Evolutionary conservation across 2,797 vertebrate species (phyloP).

Genomic region (Delichon dasypus): DNA sequence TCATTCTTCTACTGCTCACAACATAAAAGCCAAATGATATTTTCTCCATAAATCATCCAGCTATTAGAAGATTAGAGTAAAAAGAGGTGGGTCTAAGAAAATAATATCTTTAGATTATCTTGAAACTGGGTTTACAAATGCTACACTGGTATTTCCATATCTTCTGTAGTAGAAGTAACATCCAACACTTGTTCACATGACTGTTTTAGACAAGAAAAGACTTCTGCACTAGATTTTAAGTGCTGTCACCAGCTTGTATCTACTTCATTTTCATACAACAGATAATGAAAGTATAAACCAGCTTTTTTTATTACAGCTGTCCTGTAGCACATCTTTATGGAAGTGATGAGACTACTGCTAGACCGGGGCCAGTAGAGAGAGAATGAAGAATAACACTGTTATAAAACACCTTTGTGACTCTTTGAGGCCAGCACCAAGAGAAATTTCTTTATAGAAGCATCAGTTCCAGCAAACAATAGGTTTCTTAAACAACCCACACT

Average conservation of each 20-base stretch:
- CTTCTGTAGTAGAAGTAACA: not conserved
- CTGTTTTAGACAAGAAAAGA: not conserved
- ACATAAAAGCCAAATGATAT: conserved; percentile 44
- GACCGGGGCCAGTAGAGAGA: not conserved
- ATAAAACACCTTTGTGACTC: not conserved
- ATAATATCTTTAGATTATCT: conserved; percentile 52
- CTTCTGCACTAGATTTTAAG: not conserved
- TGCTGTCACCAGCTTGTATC: not conserved
- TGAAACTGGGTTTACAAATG: conserved; percentile 35
- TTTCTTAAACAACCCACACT: not conserved
- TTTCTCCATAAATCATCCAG: conserved; percentile 50
- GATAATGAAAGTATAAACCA: not conserved
- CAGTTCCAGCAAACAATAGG: not conserved
- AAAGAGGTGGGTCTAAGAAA: conserved; percentile 33
- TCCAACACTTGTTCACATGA: not conserved
- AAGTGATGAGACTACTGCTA: not conserved
- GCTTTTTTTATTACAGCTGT: not conserved
- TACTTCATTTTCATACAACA: not conserved
- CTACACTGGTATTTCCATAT: not conserved
- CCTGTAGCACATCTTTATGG: not conserved
- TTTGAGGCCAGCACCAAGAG: not conserved
- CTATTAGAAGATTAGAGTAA: conserved; percentile 25
- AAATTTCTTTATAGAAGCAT: not conserved
- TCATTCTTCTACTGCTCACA: conserved; percentile 44
- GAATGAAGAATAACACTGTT: not conserved